These are phyloP conservation scores for Tychaedon coryphoeus DNA, from an alignment of 2,113 vertebrate species.

Conservation along the genomic window DNA sequence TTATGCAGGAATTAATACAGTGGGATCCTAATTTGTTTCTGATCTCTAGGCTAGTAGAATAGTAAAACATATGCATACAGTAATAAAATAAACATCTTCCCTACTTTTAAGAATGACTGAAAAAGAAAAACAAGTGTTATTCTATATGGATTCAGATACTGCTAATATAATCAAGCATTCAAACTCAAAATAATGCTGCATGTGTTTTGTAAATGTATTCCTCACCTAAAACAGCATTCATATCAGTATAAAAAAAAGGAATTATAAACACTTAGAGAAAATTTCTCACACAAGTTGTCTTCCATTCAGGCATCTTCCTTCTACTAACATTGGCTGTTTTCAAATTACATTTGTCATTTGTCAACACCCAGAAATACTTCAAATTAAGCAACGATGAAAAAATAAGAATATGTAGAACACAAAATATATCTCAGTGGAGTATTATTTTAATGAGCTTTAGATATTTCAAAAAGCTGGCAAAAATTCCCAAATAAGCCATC, in stretches of 20 bases:
- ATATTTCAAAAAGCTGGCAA: neutral
- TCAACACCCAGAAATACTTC: neutral
- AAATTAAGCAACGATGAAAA: neutral
- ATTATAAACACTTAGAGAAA: neutral
- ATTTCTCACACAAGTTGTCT: neutral
- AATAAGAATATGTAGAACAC: neutral
- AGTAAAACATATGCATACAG: neutral
- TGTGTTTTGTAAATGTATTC: neutral
- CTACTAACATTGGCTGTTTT: neutral
- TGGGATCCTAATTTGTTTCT: neutral
- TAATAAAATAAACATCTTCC: neutral
- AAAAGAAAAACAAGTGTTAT: neutral
- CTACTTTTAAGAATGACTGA: neutral
- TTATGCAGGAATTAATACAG: conserved; percentile 18
- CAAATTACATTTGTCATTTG: neutral
- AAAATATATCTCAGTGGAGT: neutral
- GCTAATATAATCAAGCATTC: neutral
- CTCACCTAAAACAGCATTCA: neutral
- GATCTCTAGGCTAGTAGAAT: neutral
- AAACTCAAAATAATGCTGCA: neutral
- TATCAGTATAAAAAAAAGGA: neutral
- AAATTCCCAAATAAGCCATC: neutral
- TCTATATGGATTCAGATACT: neutral
- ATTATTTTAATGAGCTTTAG: neutral
- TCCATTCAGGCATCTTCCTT: neutral